phyloP scores from a whole-genome alignment of 92 coral and sea anemone species.

The Zoanthus solanderi region DNA sequence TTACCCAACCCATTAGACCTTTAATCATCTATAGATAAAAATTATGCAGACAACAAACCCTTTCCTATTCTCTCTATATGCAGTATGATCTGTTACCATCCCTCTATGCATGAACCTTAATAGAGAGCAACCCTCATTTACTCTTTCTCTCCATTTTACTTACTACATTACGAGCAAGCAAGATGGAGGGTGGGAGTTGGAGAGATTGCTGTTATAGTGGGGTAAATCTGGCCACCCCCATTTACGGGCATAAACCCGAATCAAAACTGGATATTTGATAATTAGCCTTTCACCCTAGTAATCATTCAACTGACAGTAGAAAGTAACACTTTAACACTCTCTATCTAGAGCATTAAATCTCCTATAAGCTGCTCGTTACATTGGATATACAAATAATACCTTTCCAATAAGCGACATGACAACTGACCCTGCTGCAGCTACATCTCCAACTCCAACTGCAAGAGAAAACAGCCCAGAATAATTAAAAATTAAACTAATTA shows the following conservation, averaged over 20 bases:
- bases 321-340: neutral
- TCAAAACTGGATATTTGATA: too few species aligned
- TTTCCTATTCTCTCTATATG: neutral
- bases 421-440: conserved; percentile 76
- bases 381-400: conserved; percentile 40
- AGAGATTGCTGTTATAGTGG: too few species aligned
- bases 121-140: neutral
- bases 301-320: too few species aligned
- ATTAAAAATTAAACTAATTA: neutral
- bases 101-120: neutral
- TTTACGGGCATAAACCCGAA: too few species aligned
- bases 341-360: neutral
- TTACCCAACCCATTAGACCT: neutral
- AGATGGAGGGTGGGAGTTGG: too few species aligned
- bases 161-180: neutral
- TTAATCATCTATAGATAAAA: neutral
- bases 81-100: neutral
- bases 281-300: neutral
- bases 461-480: neutral
- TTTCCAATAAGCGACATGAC: conserved; percentile 80
- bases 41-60: neutral
- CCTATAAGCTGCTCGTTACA: neutral
- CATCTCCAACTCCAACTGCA: conserved; percentile 98
- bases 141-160: neutral
- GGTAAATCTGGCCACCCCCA: too few species aligned